These are phyloP conservation scores for Dinomys branickii DNA, from an alignment of 2,113 vertebrate species.

Conservation along the genomic window DNA sequence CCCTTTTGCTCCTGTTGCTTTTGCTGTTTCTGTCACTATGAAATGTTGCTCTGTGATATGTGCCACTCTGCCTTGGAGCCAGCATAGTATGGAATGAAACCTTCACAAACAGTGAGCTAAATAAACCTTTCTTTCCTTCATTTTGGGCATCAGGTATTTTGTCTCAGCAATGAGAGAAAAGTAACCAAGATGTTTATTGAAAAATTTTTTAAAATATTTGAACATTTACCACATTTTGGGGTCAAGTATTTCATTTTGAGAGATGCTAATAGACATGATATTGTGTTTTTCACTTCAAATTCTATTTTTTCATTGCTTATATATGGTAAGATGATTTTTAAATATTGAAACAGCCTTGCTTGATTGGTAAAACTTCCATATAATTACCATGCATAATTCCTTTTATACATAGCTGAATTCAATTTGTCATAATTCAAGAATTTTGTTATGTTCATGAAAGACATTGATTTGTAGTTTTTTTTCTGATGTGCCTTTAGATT, in stretches of 20 bases:
- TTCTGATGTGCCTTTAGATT: not conserved
- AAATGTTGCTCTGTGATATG: no score
- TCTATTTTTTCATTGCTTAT: not conserved
- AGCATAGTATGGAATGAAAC: no score
- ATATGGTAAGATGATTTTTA: not conserved
- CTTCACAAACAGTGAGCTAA: no score
- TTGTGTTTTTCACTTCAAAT: not conserved
- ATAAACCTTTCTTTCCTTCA: no score
- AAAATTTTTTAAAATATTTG: not conserved
- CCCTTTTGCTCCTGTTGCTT: no score
- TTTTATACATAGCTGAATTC: not conserved
- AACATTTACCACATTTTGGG: not conserved
- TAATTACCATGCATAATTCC: not conserved
- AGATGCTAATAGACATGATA: not conserved
- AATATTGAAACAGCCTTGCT: not conserved
- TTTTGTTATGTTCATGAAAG: not conserved
- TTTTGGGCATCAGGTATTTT: no score
- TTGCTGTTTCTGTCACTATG: no score
- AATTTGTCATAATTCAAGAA: not conserved
- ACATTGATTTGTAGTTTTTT: not conserved
- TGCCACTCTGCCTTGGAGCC: no score
- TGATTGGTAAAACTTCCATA: not conserved
- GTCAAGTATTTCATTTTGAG: not conserved
- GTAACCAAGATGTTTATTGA: no score
- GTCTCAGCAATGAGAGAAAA: no score